Evolutionary conservation across 2,888 invertebrate species (phyloP), one percentile per base, ranked within the genome.

Genomic region (Drosophila kokeensis): DNA sequence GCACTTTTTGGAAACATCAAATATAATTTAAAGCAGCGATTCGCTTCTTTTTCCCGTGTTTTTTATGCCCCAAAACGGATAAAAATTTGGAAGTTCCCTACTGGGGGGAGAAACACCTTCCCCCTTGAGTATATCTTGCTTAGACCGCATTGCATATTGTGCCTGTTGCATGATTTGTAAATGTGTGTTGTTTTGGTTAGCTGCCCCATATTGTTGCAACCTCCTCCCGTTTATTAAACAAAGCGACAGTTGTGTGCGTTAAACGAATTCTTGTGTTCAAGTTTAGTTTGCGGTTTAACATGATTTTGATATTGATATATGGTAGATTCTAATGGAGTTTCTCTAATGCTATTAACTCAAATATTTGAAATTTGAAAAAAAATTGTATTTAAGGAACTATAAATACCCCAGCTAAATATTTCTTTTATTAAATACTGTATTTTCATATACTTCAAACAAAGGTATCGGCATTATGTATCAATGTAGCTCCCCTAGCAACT

Each of bases 101-200:
- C 18, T n/a, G 30, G 27, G 29, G 29, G 38, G 61, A 4, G 8
- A 10, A 5, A 36, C 40, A 48, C 50, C 55, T 57, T 32, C 54
- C 68, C 13, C 49, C 8, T 45, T 45, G 24, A 32, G 1, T 27
- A 21, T 55, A 34, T 48, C 52, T 49, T 48, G 29, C 58, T 53
- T 50, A 13, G 36, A n/a, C 15, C 18, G 40, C 36, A 72, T 52
- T 50, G 58, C 60, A 57, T 76, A 55, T 75, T 69, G 7, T 69
- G 70, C 57, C 58, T 50, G 63, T 52, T 42, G 38, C n/a, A 38
- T 55, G 49, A 18, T 36, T 40, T 36, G 36, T 2, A 49, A 27
- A 27, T 27, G 18, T 21, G 36, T 55, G 24, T 38, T 45, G 15
- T 57, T 34, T 30, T 24, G 10, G 10, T 32, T 54, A 38, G 38